These are phyloP conservation scores for Aricia agestis DNA, from an alignment of 1,140 invertebrate genomes.

Conservation along the genomic window DNA sequence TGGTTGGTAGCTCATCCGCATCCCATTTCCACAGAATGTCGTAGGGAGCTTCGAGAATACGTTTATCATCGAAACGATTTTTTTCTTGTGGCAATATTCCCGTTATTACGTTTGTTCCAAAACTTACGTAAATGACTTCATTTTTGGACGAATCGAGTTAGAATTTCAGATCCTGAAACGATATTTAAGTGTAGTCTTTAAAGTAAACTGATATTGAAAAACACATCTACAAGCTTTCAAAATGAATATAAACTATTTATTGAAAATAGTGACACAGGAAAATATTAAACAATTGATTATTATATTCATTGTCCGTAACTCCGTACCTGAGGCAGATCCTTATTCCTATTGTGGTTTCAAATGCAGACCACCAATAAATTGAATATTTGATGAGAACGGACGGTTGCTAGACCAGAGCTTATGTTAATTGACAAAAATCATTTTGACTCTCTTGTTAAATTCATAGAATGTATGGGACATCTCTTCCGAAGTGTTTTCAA, in stretches of 20 bases:
- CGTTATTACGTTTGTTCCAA: slow-evolving; percentile 76
- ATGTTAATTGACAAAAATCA: slow-evolving; percentile 75
- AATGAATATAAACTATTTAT: too few relatives aligned
- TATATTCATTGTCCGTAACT: neutral
- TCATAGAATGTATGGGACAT: slow-evolving; percentile 51
- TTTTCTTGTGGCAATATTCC: slow-evolving; percentile 52
- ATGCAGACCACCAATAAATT: slow-evolving; percentile 79
- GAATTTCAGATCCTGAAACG: too few relatives aligned
- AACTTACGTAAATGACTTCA: slow-evolving; percentile 75
- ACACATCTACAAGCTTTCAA: too few relatives aligned
- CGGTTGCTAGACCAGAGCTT: slow-evolving; percentile 58
- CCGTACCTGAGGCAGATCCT: slow-evolving; percentile 53
- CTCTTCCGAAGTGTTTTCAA: slow-evolving; percentile 31
- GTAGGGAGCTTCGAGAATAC: slow-evolving; percentile 44
- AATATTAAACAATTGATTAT: neutral
- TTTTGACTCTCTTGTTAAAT: slow-evolving; percentile 64
- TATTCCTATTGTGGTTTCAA: slow-evolving; percentile 41
- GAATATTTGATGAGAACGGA: slow-evolving; percentile 69
- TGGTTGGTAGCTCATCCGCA: slow-evolving; percentile 41
- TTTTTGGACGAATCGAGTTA: too few relatives aligned
- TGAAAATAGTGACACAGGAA: slow-evolving; percentile 38
- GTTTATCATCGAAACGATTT: slow-evolving; percentile 55
- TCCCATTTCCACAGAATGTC: slow-evolving; percentile 73
- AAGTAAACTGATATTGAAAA: too few relatives aligned
- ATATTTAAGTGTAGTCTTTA: too few relatives aligned